These are phyloP conservation scores for Ciona savignyi DNA, from an alignment of 23 tunicate species.

Conservation along the genomic window DNA sequence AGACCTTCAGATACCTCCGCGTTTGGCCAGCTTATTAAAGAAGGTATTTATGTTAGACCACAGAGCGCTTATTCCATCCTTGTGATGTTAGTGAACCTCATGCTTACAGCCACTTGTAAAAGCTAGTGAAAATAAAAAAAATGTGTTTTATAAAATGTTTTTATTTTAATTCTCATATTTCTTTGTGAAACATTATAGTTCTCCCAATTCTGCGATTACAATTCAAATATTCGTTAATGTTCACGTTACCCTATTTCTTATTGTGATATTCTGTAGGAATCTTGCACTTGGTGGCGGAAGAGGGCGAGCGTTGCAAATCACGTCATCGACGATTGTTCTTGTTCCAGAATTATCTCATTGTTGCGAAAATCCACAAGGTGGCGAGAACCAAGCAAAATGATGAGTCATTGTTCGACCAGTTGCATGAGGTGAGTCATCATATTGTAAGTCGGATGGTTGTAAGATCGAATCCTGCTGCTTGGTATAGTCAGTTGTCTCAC, in stretches of 20 bases:
- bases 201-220: neutral
- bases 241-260: no score
- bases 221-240: neutral
- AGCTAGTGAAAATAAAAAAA: no score
- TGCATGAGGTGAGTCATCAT: constrained; percentile 2
- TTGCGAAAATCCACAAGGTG: constrained; percentile 16
- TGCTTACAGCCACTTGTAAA: no score
- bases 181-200: neutral
- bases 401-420: constrained; percentile 11
- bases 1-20: constrained; percentile 10
- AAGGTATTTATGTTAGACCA: constrained; percentile 24
- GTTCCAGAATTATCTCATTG: constrained; percentile 24
- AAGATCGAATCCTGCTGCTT: neutral
- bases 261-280: constrained; percentile 6
- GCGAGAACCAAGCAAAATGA: constrained; percentile 5
- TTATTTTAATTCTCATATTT: neutral
- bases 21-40: constrained; percentile 31
- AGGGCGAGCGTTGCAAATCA: neutral
- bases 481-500: neutral
- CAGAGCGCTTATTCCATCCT: no score
- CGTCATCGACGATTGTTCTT: constrained; percentile 20
- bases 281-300: constrained; percentile 1
- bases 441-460: neutral
- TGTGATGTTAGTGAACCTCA: no score
- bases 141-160: no score